These are phyloP conservation scores for Drosophila mercatorum DNA, from an alignment of 2,888 invertebrate species.

Conservation along the genomic window DNA sequence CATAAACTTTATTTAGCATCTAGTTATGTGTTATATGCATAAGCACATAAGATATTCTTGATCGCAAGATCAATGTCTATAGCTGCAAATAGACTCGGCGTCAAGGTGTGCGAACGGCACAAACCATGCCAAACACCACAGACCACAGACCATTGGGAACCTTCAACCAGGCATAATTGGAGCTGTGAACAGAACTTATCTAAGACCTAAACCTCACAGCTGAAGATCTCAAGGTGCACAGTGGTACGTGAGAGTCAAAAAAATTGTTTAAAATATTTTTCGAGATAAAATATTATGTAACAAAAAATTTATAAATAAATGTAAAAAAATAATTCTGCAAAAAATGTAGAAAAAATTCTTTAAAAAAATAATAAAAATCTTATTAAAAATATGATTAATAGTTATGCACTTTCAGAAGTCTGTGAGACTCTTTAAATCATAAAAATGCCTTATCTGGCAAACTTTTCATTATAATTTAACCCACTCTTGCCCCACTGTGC, in stretches of 20 bases:
- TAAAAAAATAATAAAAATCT: too few species aligned
- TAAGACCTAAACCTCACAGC: constrained; percentile 18
- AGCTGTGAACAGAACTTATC: constrained; percentile 18
- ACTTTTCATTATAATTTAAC: neutral
- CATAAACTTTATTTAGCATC: constrained; percentile 3
- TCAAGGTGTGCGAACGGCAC: constrained; percentile 24
- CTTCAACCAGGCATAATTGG: constrained; percentile 44
- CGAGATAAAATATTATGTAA: neutral
- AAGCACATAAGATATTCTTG: neutral
- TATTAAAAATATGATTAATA: too few species aligned
- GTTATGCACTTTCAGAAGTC: too few species aligned
- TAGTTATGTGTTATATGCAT: neutral
- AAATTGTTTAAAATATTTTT: neutral
- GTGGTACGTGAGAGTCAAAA: neutral
- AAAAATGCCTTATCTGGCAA: too few species aligned
- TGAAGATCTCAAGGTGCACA: neutral
- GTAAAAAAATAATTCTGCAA: too few species aligned
- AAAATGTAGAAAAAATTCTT: too few species aligned
- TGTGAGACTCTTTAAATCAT: too few species aligned
- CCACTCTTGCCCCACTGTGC: constrained; percentile 15
- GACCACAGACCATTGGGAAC: constrained; percentile 34
- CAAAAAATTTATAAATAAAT: neutral
- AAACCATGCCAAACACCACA: constrained; percentile 23
- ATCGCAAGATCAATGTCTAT: constrained; percentile 58
- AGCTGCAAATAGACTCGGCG: constrained; percentile 11